A percentile compares a stretch with the other conserved stretches of the same genome.
Conservation (phyloP, 2,113 vertebrate genomes). For the Notothenia rossii region DNA sequence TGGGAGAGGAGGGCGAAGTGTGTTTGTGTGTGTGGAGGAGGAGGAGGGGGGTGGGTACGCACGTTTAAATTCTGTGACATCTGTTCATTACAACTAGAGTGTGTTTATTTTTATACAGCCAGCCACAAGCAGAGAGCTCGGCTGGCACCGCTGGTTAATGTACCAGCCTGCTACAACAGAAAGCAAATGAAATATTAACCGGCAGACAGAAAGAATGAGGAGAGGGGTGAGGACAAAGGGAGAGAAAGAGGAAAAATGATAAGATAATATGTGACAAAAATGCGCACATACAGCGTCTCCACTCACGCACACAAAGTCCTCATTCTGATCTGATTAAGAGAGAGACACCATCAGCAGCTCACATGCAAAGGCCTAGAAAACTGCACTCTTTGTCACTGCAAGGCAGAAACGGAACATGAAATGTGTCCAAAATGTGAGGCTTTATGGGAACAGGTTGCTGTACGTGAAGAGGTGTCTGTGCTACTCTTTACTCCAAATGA, state of each 20-base stretch:
- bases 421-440: neutral
- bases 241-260: slow-evolving; percentile 56
- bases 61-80: slow-evolving; percentile 85
- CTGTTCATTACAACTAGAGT: slow-evolving; percentile 88
- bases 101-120: slow-evolving; percentile 87
- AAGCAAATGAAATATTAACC: slow-evolving; percentile 84
- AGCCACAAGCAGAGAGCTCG: slow-evolving; percentile 83
- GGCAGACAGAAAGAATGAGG: slow-evolving; percentile 56
- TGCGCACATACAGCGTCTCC: slow-evolving; percentile 27
- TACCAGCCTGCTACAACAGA: slow-evolving; percentile 75
- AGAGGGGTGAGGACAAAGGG: slow-evolving; percentile 61
- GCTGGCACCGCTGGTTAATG: slow-evolving; percentile 86
- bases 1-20: slow-evolving; percentile 48
- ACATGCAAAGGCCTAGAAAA: slow-evolving; percentile 2
- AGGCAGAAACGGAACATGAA: neutral
- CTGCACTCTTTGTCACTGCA: neutral
- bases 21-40: slow-evolving; percentile 52
- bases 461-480: neutral
- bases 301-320: slow-evolving; percentile 38
- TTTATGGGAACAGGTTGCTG: slow-evolving; percentile 25
- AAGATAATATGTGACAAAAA: slow-evolving; percentile 75
- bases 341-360: slow-evolving; percentile 25
- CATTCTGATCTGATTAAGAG: slow-evolving; percentile 38
- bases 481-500: slow-evolving; percentile 5
- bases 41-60: slow-evolving; percentile 22